phyloP scores from a whole-genome alignment of 2,888 invertebrate species.

The Coenonympha glycerion region DNA sequence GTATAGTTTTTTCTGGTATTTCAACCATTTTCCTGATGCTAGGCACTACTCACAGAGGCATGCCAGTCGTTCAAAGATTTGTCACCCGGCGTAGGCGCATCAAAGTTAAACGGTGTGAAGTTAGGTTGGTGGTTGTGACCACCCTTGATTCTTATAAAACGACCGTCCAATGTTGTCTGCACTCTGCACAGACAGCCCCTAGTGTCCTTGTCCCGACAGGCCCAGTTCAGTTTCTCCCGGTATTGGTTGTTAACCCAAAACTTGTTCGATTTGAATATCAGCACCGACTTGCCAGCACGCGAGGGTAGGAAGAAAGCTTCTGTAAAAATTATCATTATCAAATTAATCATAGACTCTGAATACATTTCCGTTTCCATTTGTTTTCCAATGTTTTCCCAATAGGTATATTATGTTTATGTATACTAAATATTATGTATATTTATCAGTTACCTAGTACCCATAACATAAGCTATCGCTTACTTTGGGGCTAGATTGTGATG shows the following conservation, averaged over 20 bases:
- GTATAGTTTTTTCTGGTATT: no score
- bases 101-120: conserved; percentile 62
- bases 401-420: no score
- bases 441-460: no score
- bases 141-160: conserved; percentile 60
- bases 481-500: no score
- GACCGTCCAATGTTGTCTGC: conserved; percentile 66
- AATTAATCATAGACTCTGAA: conserved; percentile 15
- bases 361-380: no score
- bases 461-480: no score
- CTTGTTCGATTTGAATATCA: conserved; percentile 65
- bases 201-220: conserved; percentile 66
- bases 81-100: conserved; percentile 38
- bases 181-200: conserved; percentile 63
- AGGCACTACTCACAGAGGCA: conserved; percentile 27
- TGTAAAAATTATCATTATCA: conserved; percentile 37
- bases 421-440: no score
- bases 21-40: conserved; percentile 2
- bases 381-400: no score
- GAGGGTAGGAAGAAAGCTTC: conserved; percentile 68
- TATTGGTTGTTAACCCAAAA: conserved; percentile 73
- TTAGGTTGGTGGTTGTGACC: conserved; percentile 61
- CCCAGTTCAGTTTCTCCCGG: conserved; percentile 66
- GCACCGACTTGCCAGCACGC: conserved; percentile 64
- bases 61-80: conserved; percentile 37